Base-by-base conservation (phyloP, 2,888 invertebrate genomes). In the Dasysyrphus tricinctus region DNA sequence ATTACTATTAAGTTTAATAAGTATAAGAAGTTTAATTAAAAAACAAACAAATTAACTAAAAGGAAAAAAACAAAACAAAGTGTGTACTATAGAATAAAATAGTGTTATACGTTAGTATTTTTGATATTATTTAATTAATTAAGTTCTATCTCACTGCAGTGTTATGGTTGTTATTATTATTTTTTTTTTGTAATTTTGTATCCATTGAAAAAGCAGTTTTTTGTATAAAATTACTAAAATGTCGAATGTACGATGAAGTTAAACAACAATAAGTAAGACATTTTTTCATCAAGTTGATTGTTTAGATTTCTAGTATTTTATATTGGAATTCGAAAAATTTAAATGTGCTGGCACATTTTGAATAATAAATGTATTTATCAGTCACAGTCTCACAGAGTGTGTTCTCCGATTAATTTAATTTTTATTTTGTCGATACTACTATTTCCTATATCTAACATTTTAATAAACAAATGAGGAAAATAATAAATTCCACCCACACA, bases 401-500 rank as follows among this genome's bases (percentile, higher is more conserved):
- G 42, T 59, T 39, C 24, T 44, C 79, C 51, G 11, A 59, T 24
- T 73, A 44, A 70, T 54, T 54, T 72, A 32, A 11, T n/a, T 29
- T 24, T 74, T 14, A 6, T 57, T 47, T 9, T 37, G 32, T 44
- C 34, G 32, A 3, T 14, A 44, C 49, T 32, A 12, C 47, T 72
- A 56, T 42, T 49, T 57, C 16, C 32, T 54, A 24, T 24, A 47
- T 16, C 0, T 44, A 47, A 67, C 37, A 19, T 65, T 74, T 65
- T 42, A 76, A 76, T 80, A 65, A 63, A 76, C 70, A 80, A 84
- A 80, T 44, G 57, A 84, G 85, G 73, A 78, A 85, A 78, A 39
- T 70, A 77, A 85, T 85, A 81, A 70, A 85, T 85, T 85, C 81
- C 85, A 81, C 85, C 85, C 49, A 81, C 83, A 75, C 44, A 61